Percentiles rank a stretch among this genome's conserved stretches.
Conservation (phyloP, 92 coral and sea anemone species). For the Pocillopora grandis region DNA sequence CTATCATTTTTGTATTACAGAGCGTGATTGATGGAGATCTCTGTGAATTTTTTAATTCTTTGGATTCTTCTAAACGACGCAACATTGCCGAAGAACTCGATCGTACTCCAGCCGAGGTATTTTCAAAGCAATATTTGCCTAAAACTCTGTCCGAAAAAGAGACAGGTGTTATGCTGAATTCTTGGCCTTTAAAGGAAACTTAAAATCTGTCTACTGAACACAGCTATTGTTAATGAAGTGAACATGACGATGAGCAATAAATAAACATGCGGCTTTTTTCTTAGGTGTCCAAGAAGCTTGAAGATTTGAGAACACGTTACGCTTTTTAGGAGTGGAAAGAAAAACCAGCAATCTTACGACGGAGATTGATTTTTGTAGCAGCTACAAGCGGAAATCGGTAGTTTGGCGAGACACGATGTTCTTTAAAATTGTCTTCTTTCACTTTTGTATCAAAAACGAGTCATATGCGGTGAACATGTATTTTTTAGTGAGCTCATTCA, state of each 20-base stretch:
- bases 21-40: slow-evolving; percentile 97
- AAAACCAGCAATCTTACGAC: neutral
- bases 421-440: neutral
- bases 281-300: slow-evolving; percentile 95
- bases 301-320: slow-evolving; percentile 94
- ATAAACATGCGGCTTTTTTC: neutral
- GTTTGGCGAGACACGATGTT: neutral
- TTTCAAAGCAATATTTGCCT: neutral
- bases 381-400: neutral
- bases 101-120: slow-evolving; percentile 98
- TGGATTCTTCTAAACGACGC: slow-evolving; percentile 92
- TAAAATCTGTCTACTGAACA: neutral
- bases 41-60: slow-evolving; percentile 93
- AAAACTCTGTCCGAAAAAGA: neutral
- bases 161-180: neutral
- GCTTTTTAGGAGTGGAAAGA: slow-evolving; percentile 66
- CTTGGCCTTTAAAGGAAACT: neutral
- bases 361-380: neutral
- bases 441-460: neutral
- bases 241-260: neutral
- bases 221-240: neutral
- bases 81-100: slow-evolving; percentile 97
- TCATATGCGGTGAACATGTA: too few relatives aligned
- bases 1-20: slow-evolving; percentile 35
- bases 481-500: too few relatives aligned